Percentiles rank a stretch among this genome's conserved stretches.
Conservation (phyloP, 2,797 vertebrate species). For the Sciurus vulgaris region DNA sequence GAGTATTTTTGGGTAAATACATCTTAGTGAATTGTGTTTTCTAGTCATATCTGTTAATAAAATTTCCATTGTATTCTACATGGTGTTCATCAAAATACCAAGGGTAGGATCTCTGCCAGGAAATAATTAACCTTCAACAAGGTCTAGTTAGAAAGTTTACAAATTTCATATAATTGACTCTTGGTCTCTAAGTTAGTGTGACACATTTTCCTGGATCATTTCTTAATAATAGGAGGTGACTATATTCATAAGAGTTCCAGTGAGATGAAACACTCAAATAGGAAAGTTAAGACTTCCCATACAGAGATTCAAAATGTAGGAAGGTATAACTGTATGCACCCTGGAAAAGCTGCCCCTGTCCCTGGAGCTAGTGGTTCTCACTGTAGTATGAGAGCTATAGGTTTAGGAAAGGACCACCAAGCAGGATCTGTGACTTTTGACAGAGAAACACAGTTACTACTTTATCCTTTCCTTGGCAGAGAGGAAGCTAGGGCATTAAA, state of each 20-base stretch:
- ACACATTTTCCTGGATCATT: not conserved
- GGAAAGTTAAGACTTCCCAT: not conserved
- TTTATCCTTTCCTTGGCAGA: not conserved
- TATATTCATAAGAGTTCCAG: not conserved
- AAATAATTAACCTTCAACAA: conserved; percentile 17
- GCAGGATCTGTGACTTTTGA: not conserved
- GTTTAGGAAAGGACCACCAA: not conserved
- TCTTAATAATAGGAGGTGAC: not conserved
- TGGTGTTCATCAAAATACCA: not conserved
- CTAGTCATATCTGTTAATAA: not conserved
- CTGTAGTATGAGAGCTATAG: not conserved
- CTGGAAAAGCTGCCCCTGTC: not conserved
- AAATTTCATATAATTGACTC: not conserved
- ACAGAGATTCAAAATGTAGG: not conserved
- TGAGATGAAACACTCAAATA: not conserved
- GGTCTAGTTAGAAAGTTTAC: conserved; percentile 27
- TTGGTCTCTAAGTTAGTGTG: not conserved
- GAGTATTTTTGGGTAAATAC: not conserved
- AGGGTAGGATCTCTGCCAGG: not conserved
- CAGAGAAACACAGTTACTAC: not conserved
- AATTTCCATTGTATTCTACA: conserved; percentile 56
- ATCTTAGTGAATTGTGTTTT: not conserved
- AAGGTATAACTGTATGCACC: not conserved
- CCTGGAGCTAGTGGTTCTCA: not conserved
- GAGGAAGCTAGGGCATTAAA: not conserved